phyloP scores from a whole-genome alignment of 2,888 invertebrate genomes.

The Osmoderma eremita region DNA sequence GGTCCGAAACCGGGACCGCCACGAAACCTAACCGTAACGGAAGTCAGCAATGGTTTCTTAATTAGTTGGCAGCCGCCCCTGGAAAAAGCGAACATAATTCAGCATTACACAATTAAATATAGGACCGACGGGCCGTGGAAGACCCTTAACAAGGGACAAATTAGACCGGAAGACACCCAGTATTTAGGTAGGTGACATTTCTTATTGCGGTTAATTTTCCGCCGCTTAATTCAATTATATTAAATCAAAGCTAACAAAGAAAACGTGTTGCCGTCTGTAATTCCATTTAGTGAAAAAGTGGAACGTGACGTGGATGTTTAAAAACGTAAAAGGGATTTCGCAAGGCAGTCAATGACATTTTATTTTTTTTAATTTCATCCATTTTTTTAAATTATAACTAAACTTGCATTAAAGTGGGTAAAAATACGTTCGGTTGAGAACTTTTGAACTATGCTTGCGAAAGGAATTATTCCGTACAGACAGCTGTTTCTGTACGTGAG shows the following conservation, averaged over 20 bases:
- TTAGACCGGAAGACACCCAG: constrained; percentile 88
- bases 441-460: no score
- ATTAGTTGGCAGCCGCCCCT: constrained; percentile 90
- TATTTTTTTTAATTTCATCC: no score
- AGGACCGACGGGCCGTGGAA: constrained; percentile 91
- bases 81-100: constrained; percentile 82
- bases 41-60: constrained; percentile 88
- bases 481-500: no score
- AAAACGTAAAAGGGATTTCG: not conserved
- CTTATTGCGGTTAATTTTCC: constrained; percentile 27
- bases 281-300: constrained; percentile 5
- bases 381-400: no score
- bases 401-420: no score
- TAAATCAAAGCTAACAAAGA: constrained; percentile 37
- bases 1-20: constrained; percentile 94
- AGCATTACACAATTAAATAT: constrained; percentile 92
- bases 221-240: constrained; percentile 22
- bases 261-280: constrained; percentile 20
- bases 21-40: constrained; percentile 88
- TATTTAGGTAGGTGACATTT: constrained; percentile 74
- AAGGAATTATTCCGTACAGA: no score
- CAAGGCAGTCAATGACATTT: no score
- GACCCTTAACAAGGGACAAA: constrained; percentile 86
- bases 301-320: not conserved
- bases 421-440: no score